A percentile compares a stretch with the other conserved stretches of the same genome.
phyloP scores from a whole-genome alignment of 2,888 invertebrate genomes.

The Panzeria rudis region DNA sequence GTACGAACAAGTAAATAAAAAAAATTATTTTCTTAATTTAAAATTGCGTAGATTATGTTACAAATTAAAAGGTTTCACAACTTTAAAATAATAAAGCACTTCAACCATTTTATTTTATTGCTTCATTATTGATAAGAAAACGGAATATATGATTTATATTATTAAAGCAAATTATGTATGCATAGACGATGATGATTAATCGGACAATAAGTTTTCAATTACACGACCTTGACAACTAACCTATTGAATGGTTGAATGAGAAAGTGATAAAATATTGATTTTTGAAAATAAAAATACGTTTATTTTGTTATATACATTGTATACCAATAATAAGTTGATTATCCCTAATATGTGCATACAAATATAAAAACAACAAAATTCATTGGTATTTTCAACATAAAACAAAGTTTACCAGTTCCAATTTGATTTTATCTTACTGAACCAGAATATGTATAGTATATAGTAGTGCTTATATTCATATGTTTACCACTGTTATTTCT shows the following conservation, averaged over 20 bases:
- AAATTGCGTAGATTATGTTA: not conserved
- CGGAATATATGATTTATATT: not conserved
- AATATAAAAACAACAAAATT: no score
- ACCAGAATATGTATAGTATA: not conserved
- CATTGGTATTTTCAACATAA: no score
- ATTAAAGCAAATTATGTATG: not conserved
- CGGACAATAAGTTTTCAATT: slow-evolving; percentile 22
- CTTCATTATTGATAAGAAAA: slow-evolving; percentile 32
- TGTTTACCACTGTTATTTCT: slow-evolving; percentile 54
- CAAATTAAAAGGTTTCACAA: not conserved
- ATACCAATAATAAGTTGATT: not conserved
- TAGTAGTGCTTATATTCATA: slow-evolving; percentile 31
- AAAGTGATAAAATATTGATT: slow-evolving; percentile 37
- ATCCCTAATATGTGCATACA: not conserved
- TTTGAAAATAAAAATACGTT: slow-evolving; percentile 19
- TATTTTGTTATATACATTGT: not conserved
- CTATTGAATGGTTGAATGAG: slow-evolving; percentile 4
- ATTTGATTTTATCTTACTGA: not conserved
- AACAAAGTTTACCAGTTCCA: not conserved
- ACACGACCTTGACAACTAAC: slow-evolving; percentile 31
- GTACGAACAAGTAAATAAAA: not conserved
- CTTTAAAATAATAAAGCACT: not conserved
- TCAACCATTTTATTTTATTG: not conserved
- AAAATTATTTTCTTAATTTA: not conserved
- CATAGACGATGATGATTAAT: slow-evolving; percentile 28